phyloP scores from a whole-genome alignment of 30 jellyfish, hydroid and myxozoan genomes.

The Hydra vulgaris region DNA sequence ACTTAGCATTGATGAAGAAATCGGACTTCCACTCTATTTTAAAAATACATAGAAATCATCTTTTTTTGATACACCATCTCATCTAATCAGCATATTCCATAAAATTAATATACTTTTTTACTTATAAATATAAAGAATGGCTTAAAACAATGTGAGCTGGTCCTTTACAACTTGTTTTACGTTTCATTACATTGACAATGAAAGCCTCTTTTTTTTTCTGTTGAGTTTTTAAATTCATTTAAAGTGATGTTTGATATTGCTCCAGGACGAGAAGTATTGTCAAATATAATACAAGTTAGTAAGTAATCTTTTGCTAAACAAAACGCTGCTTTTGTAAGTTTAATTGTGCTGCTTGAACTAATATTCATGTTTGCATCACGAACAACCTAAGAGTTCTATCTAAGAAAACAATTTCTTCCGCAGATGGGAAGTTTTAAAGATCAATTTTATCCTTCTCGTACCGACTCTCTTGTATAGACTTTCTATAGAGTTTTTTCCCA shows the following conservation, averaged over 20 bases:
- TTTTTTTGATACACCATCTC: neutral
- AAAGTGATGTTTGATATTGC: constrained; percentile 24
- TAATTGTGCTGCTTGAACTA: no score
- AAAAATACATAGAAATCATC: neutral
- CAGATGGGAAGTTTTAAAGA: no score
- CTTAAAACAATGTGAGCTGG: constrained; percentile 15
- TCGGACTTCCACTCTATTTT: constrained; percentile 14
- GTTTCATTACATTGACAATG: constrained; percentile 10
- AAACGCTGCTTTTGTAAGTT: neutral
- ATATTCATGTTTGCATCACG: no score
- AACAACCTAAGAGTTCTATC: no score
- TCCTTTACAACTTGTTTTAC: constrained; percentile 14
- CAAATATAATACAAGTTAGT: neutral
- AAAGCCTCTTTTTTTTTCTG: constrained; percentile 4
- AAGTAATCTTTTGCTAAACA: neutral
- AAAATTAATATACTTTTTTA: neutral
- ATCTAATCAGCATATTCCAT: constrained; percentile 1
- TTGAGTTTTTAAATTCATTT: constrained; percentile 10
- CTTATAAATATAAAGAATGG: neutral
- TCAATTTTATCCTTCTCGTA: no score
- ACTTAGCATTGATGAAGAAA: constrained; percentile 1
- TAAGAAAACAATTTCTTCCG: no score
- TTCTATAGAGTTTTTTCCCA: no score
- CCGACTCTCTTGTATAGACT: no score
- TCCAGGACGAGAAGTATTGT: constrained; percentile 25